phyloP scores from a whole-genome alignment of 2,797 vertebrate genomes.

The Xerus rutilus region DNA sequence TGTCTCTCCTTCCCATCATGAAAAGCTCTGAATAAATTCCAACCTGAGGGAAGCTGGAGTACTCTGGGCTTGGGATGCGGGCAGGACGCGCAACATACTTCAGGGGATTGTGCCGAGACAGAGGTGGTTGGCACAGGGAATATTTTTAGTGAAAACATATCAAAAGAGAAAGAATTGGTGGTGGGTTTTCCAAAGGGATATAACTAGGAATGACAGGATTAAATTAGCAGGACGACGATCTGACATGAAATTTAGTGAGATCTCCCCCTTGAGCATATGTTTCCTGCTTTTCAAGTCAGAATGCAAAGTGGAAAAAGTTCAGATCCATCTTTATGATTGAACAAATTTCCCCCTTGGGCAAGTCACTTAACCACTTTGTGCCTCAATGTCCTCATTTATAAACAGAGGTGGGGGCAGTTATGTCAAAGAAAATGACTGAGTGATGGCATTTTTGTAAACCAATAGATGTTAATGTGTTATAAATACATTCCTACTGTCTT shows the following conservation, averaged over 20 bases:
- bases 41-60: conserved; percentile 23
- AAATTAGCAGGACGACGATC: conserved; percentile 68
- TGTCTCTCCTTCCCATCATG: conserved; percentile 58
- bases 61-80: neutral
- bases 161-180: conserved; percentile 32
- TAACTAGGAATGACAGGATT: conserved; percentile 64
- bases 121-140: neutral
- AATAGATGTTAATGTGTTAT: neutral
- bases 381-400: conserved; percentile 4
- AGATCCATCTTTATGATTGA: conserved; percentile 48
- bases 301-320: conserved; percentile 45
- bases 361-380: conserved; percentile 34
- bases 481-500: neutral
- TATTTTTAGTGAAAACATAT: conserved; percentile 43
- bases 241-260: conserved; percentile 51
- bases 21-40: conserved; percentile 83
- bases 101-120: neutral
- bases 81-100: neutral
- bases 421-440: neutral
- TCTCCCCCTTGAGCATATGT: conserved; percentile 57
- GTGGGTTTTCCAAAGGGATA: conserved; percentile 65
- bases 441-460: neutral
- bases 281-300: conserved; percentile 64
- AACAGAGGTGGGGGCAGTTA: neutral
- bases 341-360: conserved; percentile 44